These are phyloP conservation scores for Gephyroberyx darwinii DNA, from an alignment of 2,797 vertebrate genomes.

Conservation along the genomic window DNA sequence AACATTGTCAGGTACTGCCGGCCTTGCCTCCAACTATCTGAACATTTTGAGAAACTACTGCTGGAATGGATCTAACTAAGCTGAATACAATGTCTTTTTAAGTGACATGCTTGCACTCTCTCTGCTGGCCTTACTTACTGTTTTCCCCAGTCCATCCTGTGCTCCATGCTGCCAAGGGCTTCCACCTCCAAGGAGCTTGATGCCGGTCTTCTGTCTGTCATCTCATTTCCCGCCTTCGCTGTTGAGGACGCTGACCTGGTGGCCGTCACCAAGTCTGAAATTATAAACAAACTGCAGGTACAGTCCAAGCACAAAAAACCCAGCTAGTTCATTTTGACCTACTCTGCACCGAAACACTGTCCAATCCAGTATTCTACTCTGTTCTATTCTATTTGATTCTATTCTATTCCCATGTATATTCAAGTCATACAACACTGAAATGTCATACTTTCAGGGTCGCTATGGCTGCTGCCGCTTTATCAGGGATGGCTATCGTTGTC, in stretches of 20 bases:
- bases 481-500: constrained; percentile 95
- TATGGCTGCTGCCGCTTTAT: constrained; percentile 98
- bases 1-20: constrained; percentile 93
- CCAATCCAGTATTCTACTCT: not conserved
- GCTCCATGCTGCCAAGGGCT: constrained; percentile 96
- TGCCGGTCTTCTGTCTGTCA: constrained; percentile 94
- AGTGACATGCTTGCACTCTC: too few species aligned
- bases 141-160: constrained; percentile 91
- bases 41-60: too few species aligned
- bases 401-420: not conserved
- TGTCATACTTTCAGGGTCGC: constrained; percentile 84
- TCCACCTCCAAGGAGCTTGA: constrained; percentile 99
- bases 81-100: too few species aligned
- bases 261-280: constrained; percentile 94
- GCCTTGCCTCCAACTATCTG: not conserved
- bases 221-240: constrained; percentile 97
- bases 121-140: constrained; percentile 7
- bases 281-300: constrained; percentile 96
- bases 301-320: not conserved
- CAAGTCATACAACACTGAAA: not conserved
- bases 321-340: not conserved
- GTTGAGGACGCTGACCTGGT: constrained; percentile 94
- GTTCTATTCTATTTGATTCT: not conserved
- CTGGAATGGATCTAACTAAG: too few species aligned
- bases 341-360: not conserved